A percentile compares a stretch with the other conserved stretches of the same genome.
These are phyloP conservation scores for Crematogaster levior DNA, from an alignment of 2,888 invertebrate species.

Conservation along the genomic window DNA sequence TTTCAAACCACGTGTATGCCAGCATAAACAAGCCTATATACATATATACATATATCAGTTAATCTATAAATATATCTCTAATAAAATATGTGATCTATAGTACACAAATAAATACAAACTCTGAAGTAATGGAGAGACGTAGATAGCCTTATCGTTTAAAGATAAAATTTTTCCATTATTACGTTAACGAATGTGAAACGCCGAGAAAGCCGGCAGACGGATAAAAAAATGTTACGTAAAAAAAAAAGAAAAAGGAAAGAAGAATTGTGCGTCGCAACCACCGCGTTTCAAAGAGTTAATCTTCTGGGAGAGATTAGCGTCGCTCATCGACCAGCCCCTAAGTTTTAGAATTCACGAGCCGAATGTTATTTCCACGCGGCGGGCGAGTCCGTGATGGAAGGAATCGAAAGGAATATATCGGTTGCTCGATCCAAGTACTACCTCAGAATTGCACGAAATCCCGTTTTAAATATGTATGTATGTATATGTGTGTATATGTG, in stretches of 20 bases:
- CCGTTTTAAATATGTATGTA: conserved; percentile 70
- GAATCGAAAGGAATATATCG: conserved; percentile 9
- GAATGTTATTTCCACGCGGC: background rate
- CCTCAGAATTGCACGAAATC: conserved; percentile 84
- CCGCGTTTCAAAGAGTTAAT: conserved; percentile 21
- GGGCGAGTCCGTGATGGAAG: background rate
- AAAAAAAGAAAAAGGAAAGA: background rate
- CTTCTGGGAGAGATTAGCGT: conserved; percentile 3
- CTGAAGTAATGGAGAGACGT: background rate
- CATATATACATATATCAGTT: conserved; percentile 35
- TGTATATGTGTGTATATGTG: background rate
- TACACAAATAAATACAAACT: conserved; percentile 44
- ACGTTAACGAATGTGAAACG: background rate
- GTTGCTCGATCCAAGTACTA: conserved; percentile 69
- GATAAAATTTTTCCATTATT: background rate
- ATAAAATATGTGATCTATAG: conserved; percentile 25
- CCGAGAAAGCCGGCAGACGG: background rate
- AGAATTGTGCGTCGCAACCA: background rate
- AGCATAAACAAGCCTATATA: background rate
- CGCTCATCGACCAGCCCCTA: background rate
- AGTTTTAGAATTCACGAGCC: background rate
- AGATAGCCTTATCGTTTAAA: background rate
- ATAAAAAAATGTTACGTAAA: background rate
- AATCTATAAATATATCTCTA: too few relatives aligned
- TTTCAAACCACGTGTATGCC: background rate